phyloP scores from a whole-genome alignment of 2,113 vertebrate species.

The human (Homo sapiens) region DNA sequence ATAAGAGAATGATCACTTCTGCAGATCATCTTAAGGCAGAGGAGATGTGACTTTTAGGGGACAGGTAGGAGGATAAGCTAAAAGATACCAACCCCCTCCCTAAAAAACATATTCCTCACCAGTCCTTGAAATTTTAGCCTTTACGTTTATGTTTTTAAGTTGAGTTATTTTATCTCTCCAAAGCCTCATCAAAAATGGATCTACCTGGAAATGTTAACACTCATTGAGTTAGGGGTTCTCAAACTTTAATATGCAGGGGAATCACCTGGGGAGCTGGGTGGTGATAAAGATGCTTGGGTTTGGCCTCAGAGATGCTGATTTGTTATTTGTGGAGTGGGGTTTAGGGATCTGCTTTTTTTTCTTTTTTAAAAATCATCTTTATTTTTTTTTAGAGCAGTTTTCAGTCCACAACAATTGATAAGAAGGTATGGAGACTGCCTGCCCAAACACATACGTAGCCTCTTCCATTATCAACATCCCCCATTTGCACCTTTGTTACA shows the following conservation, averaged over 20 bases:
- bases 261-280: background rate
- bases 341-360: background rate
- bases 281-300: background rate
- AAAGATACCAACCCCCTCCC: background rate
- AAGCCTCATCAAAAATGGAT: background rate
- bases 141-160: background rate
- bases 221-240: background rate
- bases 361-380: background rate
- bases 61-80: background rate
- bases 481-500: background rate
- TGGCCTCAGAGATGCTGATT: background rate
- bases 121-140: constrained; percentile 28
- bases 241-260: background rate
- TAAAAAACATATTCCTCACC: background rate
- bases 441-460: no score
- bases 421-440: background rate
- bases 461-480: background rate
- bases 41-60: background rate
- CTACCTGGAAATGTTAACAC: background rate
- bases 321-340: background rate
- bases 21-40: background rate
- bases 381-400: background rate
- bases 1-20: background rate
- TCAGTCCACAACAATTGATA: background rate
- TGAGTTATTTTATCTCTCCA: constrained; percentile 1